phyloP scores from a whole-genome alignment of 2,888 invertebrate species.

The Achlya flavicornis region DNA sequence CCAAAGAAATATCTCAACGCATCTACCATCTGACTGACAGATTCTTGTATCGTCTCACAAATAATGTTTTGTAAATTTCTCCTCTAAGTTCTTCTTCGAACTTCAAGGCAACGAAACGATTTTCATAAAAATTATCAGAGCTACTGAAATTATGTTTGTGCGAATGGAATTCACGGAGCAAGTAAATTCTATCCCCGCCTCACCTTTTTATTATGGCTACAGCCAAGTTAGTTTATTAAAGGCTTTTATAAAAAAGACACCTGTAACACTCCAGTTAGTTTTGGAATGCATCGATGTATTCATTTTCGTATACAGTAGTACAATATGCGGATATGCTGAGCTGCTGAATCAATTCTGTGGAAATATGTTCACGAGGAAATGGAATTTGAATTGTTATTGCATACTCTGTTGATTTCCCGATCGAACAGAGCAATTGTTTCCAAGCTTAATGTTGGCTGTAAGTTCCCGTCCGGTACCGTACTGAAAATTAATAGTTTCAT shows the following conservation, averaged over 20 bases:
- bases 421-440: constrained; percentile 30
- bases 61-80: constrained; percentile 3
- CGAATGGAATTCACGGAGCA: neutral
- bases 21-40: constrained; percentile 37
- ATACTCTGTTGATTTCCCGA: constrained; percentile 39
- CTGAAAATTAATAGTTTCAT: too few species aligned
- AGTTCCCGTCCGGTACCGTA: neutral
- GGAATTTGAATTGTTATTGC: constrained; percentile 58
- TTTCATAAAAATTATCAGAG: too few species aligned
- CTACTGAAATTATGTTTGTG: neutral
- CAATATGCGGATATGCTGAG: constrained; percentile 31
- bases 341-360: constrained; percentile 41
- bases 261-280: neutral
- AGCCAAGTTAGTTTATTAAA: neutral
- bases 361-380: constrained; percentile 49
- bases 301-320: constrained; percentile 9
- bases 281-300: neutral
- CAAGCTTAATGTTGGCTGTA: neutral
- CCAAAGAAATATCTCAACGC: constrained; percentile 51
- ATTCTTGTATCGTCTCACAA: constrained; percentile 28
- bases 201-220: constrained; percentile 3
- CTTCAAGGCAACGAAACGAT: too few species aligned
- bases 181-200: neutral
- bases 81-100: neutral
- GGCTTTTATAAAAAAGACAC: neutral